phyloP scores from a whole-genome alignment of 2,113 vertebrate genomes.

The Oxygymnocypris stewartii region DNA sequence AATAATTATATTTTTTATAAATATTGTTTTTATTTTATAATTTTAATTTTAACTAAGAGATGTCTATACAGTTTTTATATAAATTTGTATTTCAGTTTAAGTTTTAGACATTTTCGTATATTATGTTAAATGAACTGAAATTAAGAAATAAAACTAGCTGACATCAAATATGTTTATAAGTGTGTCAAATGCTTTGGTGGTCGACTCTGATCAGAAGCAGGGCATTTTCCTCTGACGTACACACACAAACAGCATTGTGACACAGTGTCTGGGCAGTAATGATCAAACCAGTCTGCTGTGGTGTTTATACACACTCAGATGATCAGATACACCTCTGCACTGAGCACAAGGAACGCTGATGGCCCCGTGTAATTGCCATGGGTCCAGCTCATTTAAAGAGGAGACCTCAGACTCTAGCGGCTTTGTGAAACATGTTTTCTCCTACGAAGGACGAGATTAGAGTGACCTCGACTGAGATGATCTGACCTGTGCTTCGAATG shows the following conservation, averaged over 20 bases:
- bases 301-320: not conserved
- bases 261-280: slow-evolving; percentile 52
- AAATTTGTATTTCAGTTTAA: too few relatives aligned
- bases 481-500: slow-evolving; percentile 11
- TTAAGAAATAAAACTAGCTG: too few relatives aligned
- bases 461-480: not conserved
- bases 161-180: too few relatives aligned
- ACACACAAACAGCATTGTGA: slow-evolving; percentile 21
- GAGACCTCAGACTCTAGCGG: not conserved
- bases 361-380: slow-evolving; percentile 11
- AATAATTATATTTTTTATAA: too few relatives aligned
- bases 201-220: slow-evolving; percentile 55
- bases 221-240: not conserved
- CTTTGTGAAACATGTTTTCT: not conserved
- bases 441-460: not conserved
- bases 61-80: too few relatives aligned
- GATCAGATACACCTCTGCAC: too few relatives aligned
- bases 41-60: too few relatives aligned
- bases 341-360: not conserved
- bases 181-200: slow-evolving; percentile 18
- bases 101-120: too few relatives aligned
- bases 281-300: slow-evolving; percentile 53
- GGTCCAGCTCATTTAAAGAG: slow-evolving; percentile 2
- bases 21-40: too few relatives aligned
- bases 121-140: too few relatives aligned